Base-by-base conservation (phyloP, 2,113 vertebrate genomes). In the Salminus brasiliensis region DNA sequence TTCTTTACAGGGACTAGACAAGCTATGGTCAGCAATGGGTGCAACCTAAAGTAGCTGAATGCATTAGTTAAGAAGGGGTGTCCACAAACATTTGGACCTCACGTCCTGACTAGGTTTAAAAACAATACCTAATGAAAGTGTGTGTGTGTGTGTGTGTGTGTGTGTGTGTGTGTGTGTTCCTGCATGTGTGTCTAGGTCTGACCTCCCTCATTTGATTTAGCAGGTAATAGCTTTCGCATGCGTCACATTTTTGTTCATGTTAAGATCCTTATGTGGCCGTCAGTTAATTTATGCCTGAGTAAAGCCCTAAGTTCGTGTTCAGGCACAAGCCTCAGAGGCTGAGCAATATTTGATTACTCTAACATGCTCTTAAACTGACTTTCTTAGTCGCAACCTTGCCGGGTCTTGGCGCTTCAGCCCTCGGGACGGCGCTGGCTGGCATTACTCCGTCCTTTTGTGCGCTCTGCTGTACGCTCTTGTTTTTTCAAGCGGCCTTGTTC, bases 211-310 rank as follows among this genome's bases (percentile, higher is more conserved):
- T 78, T 62, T 82, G 78, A 87, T 87, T 88, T 83, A 81, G 59
- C 77, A 76, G 53, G 65, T 76, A 78, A 87, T 84, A 75, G 69
- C 83, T 82, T 86, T 81, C 63, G 21, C 77, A 65, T 60, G 65
- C 86, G 78, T 75, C 82, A 59, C 72, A 78, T 81, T 69, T 81
- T 75, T 85, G 55, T 45, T 59, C 69, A 41, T 74, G 81, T 80
- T 76, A 59, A 79, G 34, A 78, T 78, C 76, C 77, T 81, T 85
- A 85, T 87, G 84, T 84, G 75, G 82, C 79, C 87, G 76, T 59
- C 59, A 57, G 25, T 49, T 70, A 70, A 85, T 89, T 90, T 86
- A 86, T 76, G 66, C 39, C 43, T 53, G 81, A 21, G 69, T 91
- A 84, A 76, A 88, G 67, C 84, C 83, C 71, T n/a, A 69, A 76